Evolutionary conservation across 2,113 vertebrate species (phyloP), one percentile per base, ranked within the genome.

Genomic region (Phylloscopus trochilus): DNA sequence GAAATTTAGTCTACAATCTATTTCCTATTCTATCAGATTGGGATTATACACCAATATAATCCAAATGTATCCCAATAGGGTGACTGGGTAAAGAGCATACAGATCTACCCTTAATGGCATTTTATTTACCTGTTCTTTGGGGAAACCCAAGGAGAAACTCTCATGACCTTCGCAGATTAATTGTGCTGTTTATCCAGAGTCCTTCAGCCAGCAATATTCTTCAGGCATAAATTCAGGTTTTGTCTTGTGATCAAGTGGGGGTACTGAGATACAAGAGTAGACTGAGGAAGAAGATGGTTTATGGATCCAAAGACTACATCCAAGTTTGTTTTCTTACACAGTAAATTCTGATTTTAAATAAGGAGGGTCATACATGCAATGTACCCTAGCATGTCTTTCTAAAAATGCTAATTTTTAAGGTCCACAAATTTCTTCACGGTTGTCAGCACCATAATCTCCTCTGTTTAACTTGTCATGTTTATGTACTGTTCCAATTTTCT

Each of bases 381-480:
- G 19, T 85, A 44, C 12, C 15, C 16, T 44, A 30, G 24, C 16
- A 79, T 79, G 31, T 80, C 76, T 86, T 78, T 72, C 68, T 90
- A 24, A 81, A 92, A 86, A 37, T 56, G 33, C 5, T 63, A 13
- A 59, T 74, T 81, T 83, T 86, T 68, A 68, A 80, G 44, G 74
- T 79, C 37, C 41, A 44, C 23, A 51, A 77, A 63, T 67, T 83
- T 64, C 67, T 95, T 95, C 84, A 88, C 0, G 0, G 63, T 83
- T 96, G 92, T 96, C 91, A 95, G 60, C 60, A 85, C 77, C 67
- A 72, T 93, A 63, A 92, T 91, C 59, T 82, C 63, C 70, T 95
- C 82, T 51, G 55, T 77, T 97, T 93, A 95, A 87, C 67, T 92
- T 97, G 92, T 94, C 95, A 91, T 93, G 83, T 95, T 96, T 96